Conservation (phyloP, 2,113 vertebrate species). For the Ctenomys sociabilis region DNA sequence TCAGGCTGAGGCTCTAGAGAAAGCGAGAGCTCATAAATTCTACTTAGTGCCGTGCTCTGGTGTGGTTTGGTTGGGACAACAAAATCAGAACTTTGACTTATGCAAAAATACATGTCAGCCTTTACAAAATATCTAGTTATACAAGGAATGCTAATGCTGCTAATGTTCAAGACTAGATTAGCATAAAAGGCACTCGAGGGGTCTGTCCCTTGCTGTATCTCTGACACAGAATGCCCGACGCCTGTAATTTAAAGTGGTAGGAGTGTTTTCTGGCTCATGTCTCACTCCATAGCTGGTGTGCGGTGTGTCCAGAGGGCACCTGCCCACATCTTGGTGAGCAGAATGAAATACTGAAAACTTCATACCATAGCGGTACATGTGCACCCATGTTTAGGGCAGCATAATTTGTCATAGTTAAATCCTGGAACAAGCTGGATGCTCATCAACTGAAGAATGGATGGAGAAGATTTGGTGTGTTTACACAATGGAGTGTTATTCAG, state of each 20-base stretch:
- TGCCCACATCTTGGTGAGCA: no score
- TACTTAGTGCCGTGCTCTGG: neutral
- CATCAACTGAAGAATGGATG: no score
- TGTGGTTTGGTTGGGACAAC: slow-evolving; percentile 5
- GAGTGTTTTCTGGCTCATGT: neutral
- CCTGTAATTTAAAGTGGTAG: neutral
- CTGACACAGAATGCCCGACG: neutral
- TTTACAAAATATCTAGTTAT: neutral
- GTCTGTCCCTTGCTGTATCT: neutral
- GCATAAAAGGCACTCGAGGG: neutral
- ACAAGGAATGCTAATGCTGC: neutral
- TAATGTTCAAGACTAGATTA: neutral
- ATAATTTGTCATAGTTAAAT: no score
- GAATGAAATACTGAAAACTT: no score
- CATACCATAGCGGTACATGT: no score
- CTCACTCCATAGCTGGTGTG: neutral
- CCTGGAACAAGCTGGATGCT: no score
- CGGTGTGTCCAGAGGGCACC: neutral
- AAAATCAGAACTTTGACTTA: slow-evolving; percentile 16
- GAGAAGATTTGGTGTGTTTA: no score
- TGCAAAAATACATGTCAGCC: neutral
- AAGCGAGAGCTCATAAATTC: neutral
- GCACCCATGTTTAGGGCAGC: no score
- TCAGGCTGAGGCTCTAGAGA: neutral
- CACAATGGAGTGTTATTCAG: no score